Base-by-base conservation (phyloP, 2,888 invertebrate genomes). In the Scaptomyza polygonia region DNA sequence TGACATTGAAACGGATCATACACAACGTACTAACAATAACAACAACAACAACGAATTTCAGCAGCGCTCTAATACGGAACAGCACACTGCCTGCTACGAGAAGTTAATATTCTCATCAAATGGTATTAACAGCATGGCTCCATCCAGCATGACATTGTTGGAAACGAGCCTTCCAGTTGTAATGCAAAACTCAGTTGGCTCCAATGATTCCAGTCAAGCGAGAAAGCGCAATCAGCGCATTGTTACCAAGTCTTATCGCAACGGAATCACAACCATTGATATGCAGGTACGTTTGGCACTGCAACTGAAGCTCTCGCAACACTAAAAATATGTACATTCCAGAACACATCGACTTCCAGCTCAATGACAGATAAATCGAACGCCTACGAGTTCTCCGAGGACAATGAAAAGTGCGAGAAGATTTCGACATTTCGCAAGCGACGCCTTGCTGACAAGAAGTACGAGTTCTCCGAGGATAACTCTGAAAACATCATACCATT, bases 391-490 rank as follows among this genome's bases (percentile, higher is more conserved):
- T 97, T 97, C 86, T 96, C 95, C 0, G 97, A 97, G 83, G 97
- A 97, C 79, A 94, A 95, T 6, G 96, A 96, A 78, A 96, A 96
- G 74, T 96, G 95, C 87, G 97, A 97, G 89, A 97, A 97, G 87
- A 93, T 97, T n/a, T 96, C 96, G 82, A 95, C 95, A 86, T 97
- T 96, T 88, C 93, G 97, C 7, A 96, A 96, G 89, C 94, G 97
- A 55, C 94, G 97, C 7, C 92, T 97, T 53, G 97, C 97, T 0
- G 97, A 97, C 86, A 97, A 97, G 90, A 97, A 97, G 90, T 97
- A 97, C 89, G 97, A 97, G 88, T 97, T 97, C 88, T 96, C 96
- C 0, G 97, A 97, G 81, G 96, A 96, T 66, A 94, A 94, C 76
- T 93, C 93, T 0, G 94, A 94, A 84, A 94, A 94, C 77, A 94